phyloP scores from a whole-genome alignment of 2,113 vertebrate species.

The Bostrychus sinensis region DNA sequence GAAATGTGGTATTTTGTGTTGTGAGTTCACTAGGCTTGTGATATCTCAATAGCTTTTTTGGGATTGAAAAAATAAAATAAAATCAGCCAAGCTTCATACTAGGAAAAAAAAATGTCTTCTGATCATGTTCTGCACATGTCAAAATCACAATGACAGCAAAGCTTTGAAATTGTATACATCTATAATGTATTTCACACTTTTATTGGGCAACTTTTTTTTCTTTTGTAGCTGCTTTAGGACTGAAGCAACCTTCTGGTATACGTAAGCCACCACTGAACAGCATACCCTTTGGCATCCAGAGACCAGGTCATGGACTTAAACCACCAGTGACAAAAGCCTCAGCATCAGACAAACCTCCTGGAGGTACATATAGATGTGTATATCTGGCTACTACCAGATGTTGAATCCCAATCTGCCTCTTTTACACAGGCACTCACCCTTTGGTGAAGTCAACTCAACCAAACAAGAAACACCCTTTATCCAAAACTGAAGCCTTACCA shows the following conservation, averaged over 20 bases:
- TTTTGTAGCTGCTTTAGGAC: slow-evolving; percentile 23
- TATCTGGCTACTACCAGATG: background rate
- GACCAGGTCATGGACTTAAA: slow-evolving; percentile 21
- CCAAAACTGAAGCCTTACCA: slow-evolving; percentile 32
- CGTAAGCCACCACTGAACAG: slow-evolving; percentile 14
- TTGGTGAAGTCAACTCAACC: slow-evolving; percentile 15
- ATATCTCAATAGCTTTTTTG: no score
- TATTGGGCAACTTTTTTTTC: background rate
- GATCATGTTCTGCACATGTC: no score
- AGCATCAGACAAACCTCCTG: slow-evolving; percentile 20
- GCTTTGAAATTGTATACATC: no score
- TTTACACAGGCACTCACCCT: slow-evolving; percentile 10
- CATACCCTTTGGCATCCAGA: slow-evolving; percentile 28
- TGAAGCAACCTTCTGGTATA: slow-evolving; percentile 38
- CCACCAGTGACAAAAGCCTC: slow-evolving; percentile 13
- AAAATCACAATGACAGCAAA: no score
- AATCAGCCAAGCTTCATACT: no score
- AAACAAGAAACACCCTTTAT: slow-evolving; percentile 41
- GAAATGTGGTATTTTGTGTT: no score
- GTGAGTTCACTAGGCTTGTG: no score
- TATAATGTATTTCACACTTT: background rate
- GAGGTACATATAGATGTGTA: slow-evolving; percentile 31
- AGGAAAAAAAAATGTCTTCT: no score
- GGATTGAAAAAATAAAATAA: no score
- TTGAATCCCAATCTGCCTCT: background rate